Evolutionary conservation across 2,888 invertebrate species (phyloP).

Genomic region (Spodoptera littoralis): DNA sequence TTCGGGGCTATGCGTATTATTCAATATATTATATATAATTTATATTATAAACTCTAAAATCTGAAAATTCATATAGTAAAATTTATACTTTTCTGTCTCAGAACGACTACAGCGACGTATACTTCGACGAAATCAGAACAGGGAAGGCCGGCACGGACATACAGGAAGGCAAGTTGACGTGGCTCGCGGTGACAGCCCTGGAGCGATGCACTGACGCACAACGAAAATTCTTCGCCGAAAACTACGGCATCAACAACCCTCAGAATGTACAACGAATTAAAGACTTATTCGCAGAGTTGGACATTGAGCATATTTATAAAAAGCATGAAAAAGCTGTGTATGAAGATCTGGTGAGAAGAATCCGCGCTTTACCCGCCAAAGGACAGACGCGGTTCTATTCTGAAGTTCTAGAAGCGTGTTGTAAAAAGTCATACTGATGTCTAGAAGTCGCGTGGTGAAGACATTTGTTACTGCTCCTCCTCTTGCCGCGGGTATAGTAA

Average conservation of each 20-base stretch:
- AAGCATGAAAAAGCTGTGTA: slow-evolving; percentile 6
- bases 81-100: slow-evolving; percentile 12
- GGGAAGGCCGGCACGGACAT: slow-evolving; percentile 92
- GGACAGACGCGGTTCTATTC: slow-evolving; percentile 25
- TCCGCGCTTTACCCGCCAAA: slow-evolving; percentile 30
- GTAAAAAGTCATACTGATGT: too few relatives aligned
- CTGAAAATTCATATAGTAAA: too few relatives aligned
- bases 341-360: slow-evolving; percentile 19
- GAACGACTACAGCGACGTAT: slow-evolving; percentile 37
- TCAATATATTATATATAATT: too few relatives aligned
- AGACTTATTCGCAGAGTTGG: slow-evolving; percentile 87
- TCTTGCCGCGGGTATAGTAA: too few relatives aligned
- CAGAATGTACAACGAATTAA: slow-evolving; percentile 86
- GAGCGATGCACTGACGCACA: slow-evolving; percentile 91
- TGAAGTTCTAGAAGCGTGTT: slow-evolving; percentile 27
- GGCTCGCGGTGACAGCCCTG: slow-evolving; percentile 95
- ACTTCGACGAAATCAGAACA: background rate
- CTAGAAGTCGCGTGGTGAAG: too few relatives aligned
- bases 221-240: slow-evolving; percentile 84
- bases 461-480: too few relatives aligned
- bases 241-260: slow-evolving; percentile 91
- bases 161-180: slow-evolving; percentile 96
- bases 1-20: too few relatives aligned
- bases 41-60: too few relatives aligned
- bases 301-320: slow-evolving; percentile 71